Percentiles rank a stretch among this genome's conserved stretches.
These are phyloP conservation scores for Aythya fuligula DNA, from an alignment of 2,797 vertebrate genomes.

Conservation along the genomic window DNA sequence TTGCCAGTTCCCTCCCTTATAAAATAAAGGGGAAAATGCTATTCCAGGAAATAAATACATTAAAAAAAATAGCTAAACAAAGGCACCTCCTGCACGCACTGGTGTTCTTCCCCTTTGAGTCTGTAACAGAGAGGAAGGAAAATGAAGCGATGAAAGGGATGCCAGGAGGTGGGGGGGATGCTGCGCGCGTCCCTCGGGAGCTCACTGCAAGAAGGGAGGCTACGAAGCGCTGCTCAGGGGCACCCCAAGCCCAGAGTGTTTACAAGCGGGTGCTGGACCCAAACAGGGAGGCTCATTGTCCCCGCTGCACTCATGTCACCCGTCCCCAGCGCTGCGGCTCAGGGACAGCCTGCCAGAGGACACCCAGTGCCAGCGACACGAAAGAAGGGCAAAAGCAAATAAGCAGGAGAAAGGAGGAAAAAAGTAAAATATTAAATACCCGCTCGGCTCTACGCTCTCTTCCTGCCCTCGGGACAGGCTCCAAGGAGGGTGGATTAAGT, in stretches of 20 bases:
- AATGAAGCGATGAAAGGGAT: constrained; percentile 3
- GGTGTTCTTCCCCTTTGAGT: constrained; percentile 9
- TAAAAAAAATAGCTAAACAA: background rate
- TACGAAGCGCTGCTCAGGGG: background rate
- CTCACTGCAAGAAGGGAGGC: background rate
- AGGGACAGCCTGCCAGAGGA: constrained; percentile 65
- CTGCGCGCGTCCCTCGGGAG: background rate
- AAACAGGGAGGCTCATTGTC: constrained; percentile 66
- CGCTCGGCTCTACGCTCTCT: background rate
- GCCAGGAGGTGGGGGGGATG: background rate
- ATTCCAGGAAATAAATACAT: constrained; percentile 9
- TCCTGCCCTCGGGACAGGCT: background rate
- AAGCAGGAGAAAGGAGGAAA: background rate
- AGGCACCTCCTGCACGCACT: background rate
- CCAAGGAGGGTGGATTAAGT: background rate
- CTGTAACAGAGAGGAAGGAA: background rate
- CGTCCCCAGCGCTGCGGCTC: background rate
- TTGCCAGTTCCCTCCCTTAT: background rate
- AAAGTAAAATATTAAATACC: background rate
- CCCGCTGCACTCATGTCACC: constrained; percentile 17
- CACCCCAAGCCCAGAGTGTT: constrained; percentile 41
- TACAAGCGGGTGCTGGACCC: constrained; percentile 30
- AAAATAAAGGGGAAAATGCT: constrained; percentile 8
- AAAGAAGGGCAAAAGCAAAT: constrained; percentile 42
- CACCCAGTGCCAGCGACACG: constrained; percentile 63